phyloP scores from a whole-genome alignment of 2,113 vertebrate species.

The Notarius quadriscutis region DNA sequence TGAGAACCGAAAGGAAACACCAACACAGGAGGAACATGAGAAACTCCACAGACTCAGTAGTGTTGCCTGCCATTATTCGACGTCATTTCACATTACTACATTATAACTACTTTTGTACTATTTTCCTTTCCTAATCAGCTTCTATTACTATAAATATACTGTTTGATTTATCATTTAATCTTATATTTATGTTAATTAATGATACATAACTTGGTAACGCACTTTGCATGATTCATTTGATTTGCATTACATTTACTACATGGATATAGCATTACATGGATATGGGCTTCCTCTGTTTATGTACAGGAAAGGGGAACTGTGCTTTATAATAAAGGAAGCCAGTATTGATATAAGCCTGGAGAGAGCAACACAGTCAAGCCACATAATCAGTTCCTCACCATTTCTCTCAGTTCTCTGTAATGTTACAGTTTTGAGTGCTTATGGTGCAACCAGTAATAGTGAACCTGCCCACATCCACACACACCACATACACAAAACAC shows the following conservation, averaged over 20 bases:
- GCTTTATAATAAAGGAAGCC: neutral
- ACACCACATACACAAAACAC: neutral
- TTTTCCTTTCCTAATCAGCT: neutral
- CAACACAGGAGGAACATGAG: neutral
- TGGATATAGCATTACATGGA: too few species aligned
- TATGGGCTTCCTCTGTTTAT: neutral
- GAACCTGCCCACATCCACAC: neutral
- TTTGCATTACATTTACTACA: neutral
- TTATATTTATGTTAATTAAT: neutral
- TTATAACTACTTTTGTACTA: neutral
- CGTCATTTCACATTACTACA: neutral
- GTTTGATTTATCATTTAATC: neutral
- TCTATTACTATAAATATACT: neutral
- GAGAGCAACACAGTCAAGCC: neutral
- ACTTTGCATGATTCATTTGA: neutral
- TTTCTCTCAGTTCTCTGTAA: neutral
- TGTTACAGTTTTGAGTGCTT: neutral
- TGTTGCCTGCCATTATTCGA: neutral
- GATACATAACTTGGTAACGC: neutral
- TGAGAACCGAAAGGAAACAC: neutral
- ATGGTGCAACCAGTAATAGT: neutral
- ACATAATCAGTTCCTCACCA: neutral
- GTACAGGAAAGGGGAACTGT: neutral
- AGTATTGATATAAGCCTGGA: neutral
- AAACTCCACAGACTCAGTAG: neutral